Evolutionary conservation across 2,113 vertebrate genomes (phyloP), one percentile per base, ranked within the genome.

Genomic region (Suricata suricatta): DNA sequence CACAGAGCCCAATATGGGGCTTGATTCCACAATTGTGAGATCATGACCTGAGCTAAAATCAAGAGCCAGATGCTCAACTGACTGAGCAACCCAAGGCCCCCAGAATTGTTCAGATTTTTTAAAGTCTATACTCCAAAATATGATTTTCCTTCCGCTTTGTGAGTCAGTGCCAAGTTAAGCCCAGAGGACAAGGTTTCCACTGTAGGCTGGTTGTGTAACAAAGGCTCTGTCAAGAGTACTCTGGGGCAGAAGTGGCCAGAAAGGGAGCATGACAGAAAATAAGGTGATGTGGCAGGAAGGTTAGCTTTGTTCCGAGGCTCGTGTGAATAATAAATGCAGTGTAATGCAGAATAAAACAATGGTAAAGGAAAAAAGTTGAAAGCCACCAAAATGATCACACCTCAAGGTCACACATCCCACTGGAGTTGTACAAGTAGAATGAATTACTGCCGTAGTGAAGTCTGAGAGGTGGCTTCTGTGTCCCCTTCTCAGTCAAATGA

Each of bases 271-370:
- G 89, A 60, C 72, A 77, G 69, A 47, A 81, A 68, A 93, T n/a
- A 52, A 92, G 79, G 38, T 79, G 41, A 94, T 72, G 4, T 15
- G 52, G 33, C 41, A 77, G 82, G 31, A 95, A 96, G 64, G 84
- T 80, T 19, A 95, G 64, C 57, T 84, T 88, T 90, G 35, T 80
- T 87, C 47, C 66, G 88, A 60, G 54, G 60, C 10, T 83, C 44
- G 71, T 60, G 81, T 74, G 81, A 93, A 87, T 97, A 97, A 90
- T 85, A 97, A 69, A 96, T 90, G 50, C 4, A 52, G 17, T 68
- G 29, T n/a, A 68, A 88, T 57, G 57, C 57, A 60, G 83, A 93
- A 80, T 79, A 57, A 74, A 95, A 44, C n/a, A 88, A 12, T n/a
- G 38, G 14, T 69, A 25, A 87, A 76, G 16, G 5, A 44, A 69